Base-by-base conservation (phyloP, 2,888 invertebrate genomes). In the Apamea epomidion region DNA sequence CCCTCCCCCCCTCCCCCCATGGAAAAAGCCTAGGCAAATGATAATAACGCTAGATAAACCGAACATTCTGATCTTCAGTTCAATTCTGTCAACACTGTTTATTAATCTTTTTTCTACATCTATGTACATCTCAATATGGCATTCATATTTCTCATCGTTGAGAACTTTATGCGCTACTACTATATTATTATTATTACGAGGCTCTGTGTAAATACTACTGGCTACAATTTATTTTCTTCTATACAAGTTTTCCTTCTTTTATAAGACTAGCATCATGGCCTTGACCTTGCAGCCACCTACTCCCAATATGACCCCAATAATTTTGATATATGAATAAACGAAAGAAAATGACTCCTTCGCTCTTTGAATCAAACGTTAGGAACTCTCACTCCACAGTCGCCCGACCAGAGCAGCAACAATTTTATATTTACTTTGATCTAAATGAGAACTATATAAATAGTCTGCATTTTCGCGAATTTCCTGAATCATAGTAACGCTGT, bases 401-500 rank as follows among this genome's bases (percentile, higher is more conserved):
- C 1, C n/a, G 12, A 51, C 3, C 5, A 76, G 18, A 45, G 18
- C 18, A 48, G 2, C n/a, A 68, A 68, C 3, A 21, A 48, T 69
- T 21, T 42, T 45, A 65, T 67, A 67, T 37, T 67, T 37, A 60
- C 60, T 45, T 42, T 32, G 25, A 70, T 70, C 42, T 74, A 16
- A 77, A 73, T 64, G 5, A 42, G 58, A 80, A 37, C 16, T 25
- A 2, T 69, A 8, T 10, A 54, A 76, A 74, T 54, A 74, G 51
- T 62, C 18, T 8, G 14, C 1, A 62, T 62, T 67, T 81, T 58
- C 16, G 25, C 62, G 21, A 68, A 74, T 68, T 76, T 29, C 37
- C 29, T 67, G 54, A 51, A 74, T 86, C 74, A 58, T 29, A 69
- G 7, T 10, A 51, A 29, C 14, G 37, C 16, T 65, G 68, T 42